A percentile compares a stretch with the other conserved stretches of the same genome.
phyloP scores from a whole-genome alignment of 1,140 invertebrate genomes.

The Drosophila trapezifrons region DNA sequence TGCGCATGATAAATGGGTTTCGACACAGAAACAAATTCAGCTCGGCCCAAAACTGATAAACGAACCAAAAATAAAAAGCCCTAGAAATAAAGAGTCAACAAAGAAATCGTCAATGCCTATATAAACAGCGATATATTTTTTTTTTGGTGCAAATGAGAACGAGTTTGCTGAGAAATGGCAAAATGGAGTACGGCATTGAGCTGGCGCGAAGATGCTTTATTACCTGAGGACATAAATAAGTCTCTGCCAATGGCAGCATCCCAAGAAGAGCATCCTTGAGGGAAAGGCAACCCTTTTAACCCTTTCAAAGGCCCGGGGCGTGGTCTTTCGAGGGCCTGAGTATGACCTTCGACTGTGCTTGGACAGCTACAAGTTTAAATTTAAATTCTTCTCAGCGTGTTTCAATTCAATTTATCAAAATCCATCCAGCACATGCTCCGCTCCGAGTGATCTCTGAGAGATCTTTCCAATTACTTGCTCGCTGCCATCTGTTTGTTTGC shows the following conservation, averaged over 20 bases:
- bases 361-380: constrained; percentile 51
- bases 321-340: constrained; percentile 47
- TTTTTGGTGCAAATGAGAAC: constrained; percentile 27
- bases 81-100: constrained; percentile 25
- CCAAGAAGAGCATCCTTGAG: constrained; percentile 26
- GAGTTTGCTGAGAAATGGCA: constrained; percentile 51
- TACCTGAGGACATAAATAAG: constrained; percentile 48
- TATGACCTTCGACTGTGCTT: constrained; percentile 57
- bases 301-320: constrained; percentile 57
- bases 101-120: constrained; percentile 41
- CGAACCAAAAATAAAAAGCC: constrained; percentile 19
- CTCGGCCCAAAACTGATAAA: constrained; percentile 60
- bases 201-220: constrained; percentile 46
- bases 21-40: constrained; percentile 47
- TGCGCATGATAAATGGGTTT: constrained; percentile 64
- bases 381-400: constrained; percentile 31
- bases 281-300: constrained; percentile 49
- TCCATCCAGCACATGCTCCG: constrained; percentile 64
- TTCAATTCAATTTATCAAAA: constrained; percentile 72
- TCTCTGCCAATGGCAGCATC: constrained; percentile 62
- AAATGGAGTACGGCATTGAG: constrained; percentile 57
- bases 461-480: constrained; percentile 34
- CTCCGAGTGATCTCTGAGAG: constrained; percentile 13
- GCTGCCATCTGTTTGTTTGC: constrained; percentile 39
- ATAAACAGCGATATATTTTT: constrained; percentile 4